Base-by-base conservation (phyloP, 2,888 invertebrate species). In the Ophioninae sp. region DNA sequence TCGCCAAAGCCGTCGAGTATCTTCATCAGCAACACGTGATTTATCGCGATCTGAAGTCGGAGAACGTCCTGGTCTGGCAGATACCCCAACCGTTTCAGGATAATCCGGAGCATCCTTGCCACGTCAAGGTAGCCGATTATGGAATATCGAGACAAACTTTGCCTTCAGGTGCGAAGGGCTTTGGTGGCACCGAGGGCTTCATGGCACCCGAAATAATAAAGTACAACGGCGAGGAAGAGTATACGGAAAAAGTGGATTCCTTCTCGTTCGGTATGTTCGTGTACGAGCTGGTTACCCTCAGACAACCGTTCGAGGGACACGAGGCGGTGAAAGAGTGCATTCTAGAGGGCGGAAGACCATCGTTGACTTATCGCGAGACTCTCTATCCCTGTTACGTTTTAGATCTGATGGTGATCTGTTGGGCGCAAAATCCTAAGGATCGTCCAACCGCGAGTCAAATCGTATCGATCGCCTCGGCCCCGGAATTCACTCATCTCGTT, bases 131-230 rank as follows among this genome's bases (percentile, higher is more conserved):
- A 6, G 99, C 99, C 0, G 99, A 99, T 93, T 99, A 99, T 93
- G 99, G 96, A 94, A 98, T 98, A 82, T 98, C 98, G 89, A 94
- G 98, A 63, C 94, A 97, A 86, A 98, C 96, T 1, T 95, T 98
- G 9, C 98, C 98, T 0, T 97, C 97, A 0, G 98, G 98, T 0
- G 97, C 98, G 0, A 99, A 98, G 92, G 99, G 99, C 0, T 99
- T 99, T 93, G 99, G 99, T 0, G 99, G 99, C 1, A 99, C 99
- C 0, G 98, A 99, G 93, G 99, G 99, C 0, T 99, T 99, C 93
- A 99, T 99, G 98, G 99, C 99, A 2, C 99, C 99, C 0, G 99
- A 99, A 94, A 99, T 99, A 86, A 98, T 99, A 94, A 95, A 98
- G 69, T 99, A 98, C 93, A 99, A 99, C 92, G 99, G 99, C 0